Conservation (phyloP, 2,888 invertebrate genomes). For the Incurvaria masculella region DNA sequence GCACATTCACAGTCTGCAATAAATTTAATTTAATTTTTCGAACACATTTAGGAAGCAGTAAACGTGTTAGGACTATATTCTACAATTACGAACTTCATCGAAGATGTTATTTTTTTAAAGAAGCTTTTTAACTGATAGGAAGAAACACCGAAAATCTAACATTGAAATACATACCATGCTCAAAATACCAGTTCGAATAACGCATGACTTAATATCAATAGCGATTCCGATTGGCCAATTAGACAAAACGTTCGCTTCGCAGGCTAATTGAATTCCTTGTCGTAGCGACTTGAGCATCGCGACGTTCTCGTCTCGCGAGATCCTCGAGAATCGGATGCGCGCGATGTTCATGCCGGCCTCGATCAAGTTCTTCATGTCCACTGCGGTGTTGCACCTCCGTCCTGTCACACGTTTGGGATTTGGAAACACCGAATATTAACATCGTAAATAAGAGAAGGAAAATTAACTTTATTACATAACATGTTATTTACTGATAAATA, state of each 20-base stretch:
- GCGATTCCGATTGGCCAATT: slow-evolving; percentile 73
- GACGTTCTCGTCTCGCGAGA: slow-evolving; percentile 26
- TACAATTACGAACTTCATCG: too few relatives aligned
- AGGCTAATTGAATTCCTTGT: slow-evolving; percentile 42
- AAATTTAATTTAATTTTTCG: too few relatives aligned
- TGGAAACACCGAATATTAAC: too few relatives aligned
- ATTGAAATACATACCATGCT: slow-evolving; percentile 61
- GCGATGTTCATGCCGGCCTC: slow-evolving; percentile 46
- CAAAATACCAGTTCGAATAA: slow-evolving; percentile 75
- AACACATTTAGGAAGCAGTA: too few relatives aligned
- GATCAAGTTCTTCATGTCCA: slow-evolving; percentile 45
- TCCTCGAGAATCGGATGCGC: slow-evolving; percentile 28
- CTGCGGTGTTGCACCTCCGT: slow-evolving; percentile 22
- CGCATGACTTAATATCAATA: slow-evolving; percentile 80
- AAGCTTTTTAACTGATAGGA: too few relatives aligned
- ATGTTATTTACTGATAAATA: too few relatives aligned
- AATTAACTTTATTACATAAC: too few relatives aligned
- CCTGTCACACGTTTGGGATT: slow-evolving; percentile 18
- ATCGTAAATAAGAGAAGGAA: too few relatives aligned
- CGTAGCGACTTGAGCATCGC: slow-evolving; percentile 31
- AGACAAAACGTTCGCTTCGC: slow-evolving; percentile 48
- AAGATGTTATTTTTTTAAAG: too few relatives aligned
- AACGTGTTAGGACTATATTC: too few relatives aligned
- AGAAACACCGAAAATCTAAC: too few relatives aligned
- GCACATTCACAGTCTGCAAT: too few relatives aligned